Conservation (phyloP, 1,140 invertebrate species). For the Ridgeia piscesae region DNA sequence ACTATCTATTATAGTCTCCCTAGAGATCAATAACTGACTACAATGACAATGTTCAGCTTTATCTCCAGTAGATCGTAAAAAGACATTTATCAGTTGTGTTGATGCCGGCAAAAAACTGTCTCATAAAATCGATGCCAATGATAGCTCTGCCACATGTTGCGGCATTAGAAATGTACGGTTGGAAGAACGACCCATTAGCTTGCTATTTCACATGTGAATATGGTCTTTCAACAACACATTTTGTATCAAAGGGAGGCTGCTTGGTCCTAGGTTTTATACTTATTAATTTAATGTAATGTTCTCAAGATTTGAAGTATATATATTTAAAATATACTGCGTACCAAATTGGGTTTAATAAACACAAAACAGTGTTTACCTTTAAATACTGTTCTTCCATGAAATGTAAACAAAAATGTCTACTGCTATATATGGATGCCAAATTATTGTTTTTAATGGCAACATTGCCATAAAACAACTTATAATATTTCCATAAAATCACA, state of each 20-base stretch:
- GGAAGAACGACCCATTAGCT: background rate
- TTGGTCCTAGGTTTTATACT: no score
- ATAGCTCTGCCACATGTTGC: background rate
- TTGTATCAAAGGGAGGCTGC: no score
- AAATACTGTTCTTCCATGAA: no score
- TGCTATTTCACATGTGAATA: background rate
- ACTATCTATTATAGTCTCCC: background rate
- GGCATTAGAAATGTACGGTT: background rate
- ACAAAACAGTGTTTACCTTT: no score
- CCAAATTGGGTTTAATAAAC: no score
- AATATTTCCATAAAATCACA: background rate
- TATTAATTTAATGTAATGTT: no score
- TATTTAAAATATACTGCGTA: no score
- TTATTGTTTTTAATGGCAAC: no score
- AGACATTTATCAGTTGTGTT: background rate
- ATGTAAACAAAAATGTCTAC: no score
- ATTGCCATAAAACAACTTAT: background rate
- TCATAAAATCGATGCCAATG: background rate
- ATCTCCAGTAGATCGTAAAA: background rate
- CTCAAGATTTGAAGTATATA: no score
- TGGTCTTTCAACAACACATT: no score
- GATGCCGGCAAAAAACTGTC: background rate
- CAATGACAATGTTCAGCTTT: background rate
- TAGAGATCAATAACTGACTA: background rate
- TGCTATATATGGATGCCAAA: no score